These are phyloP conservation scores for Eucidaris tribuloides DNA, from an alignment of 35 echinoderm and acorn worm genomes.

Conservation along the genomic window DNA sequence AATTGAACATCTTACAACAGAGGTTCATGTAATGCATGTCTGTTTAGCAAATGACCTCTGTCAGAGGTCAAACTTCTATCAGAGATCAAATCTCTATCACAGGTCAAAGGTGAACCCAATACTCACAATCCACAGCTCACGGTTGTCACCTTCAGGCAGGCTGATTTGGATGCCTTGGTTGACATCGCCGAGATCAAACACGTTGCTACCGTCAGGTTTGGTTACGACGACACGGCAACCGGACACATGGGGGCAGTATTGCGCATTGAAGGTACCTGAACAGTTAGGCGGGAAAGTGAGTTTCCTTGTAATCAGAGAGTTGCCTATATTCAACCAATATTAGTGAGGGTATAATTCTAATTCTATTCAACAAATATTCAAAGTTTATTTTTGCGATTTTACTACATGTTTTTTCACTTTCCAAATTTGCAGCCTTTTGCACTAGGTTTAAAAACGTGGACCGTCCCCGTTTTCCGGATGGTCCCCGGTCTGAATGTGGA, in stretches of 20 bases:
- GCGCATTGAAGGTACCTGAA: constrained; percentile 83
- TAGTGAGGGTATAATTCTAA: too few relatives aligned
- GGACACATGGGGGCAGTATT: constrained; percentile 95
- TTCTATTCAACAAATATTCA: too few relatives aligned
- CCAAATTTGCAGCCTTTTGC: too few relatives aligned
- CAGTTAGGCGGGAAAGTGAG: too few relatives aligned
- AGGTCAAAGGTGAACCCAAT: neutral
- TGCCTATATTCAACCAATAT: too few relatives aligned
- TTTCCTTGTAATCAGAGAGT: too few relatives aligned
- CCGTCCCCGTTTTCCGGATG: too few relatives aligned
- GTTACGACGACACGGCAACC: constrained; percentile 81
- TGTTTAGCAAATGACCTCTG: neutral
- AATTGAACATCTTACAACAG: neutral
- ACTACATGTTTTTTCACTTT: too few relatives aligned
- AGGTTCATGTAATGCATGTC: too few relatives aligned
- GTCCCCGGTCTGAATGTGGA: too few relatives aligned
- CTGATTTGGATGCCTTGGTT: constrained; percentile 58
- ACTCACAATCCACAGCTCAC: constrained; percentile 94
- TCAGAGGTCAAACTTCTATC: neutral
- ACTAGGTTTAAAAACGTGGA: too few relatives aligned
- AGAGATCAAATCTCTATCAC: neutral
- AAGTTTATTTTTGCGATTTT: too few relatives aligned
- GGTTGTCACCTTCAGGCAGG: constrained; percentile 43
- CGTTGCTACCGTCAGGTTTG: constrained; percentile 51
- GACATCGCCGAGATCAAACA: constrained; percentile 60